phyloP scores from a whole-genome alignment of 2,888 invertebrate species.

The Anorthoa munda region DNA sequence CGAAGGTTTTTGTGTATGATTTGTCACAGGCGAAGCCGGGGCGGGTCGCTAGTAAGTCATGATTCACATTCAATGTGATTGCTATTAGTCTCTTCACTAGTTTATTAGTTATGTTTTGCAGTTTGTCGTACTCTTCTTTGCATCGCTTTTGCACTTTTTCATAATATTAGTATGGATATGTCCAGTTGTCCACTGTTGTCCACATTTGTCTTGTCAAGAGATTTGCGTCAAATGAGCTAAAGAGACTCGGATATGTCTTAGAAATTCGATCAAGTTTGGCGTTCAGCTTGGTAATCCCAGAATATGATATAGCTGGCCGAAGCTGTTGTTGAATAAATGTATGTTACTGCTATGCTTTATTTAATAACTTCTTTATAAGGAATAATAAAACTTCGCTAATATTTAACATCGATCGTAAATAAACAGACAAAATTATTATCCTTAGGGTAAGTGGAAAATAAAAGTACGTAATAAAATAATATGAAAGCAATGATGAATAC shows the following conservation, averaged over 20 bases:
- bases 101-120: background rate
- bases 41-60: too few species aligned
- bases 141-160: background rate
- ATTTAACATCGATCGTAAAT: background rate
- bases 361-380: background rate
- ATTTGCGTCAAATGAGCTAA: background rate
- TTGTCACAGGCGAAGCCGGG: too few species aligned
- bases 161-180: slow-evolving; percentile 9
- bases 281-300: background rate
- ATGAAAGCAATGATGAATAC: slow-evolving; percentile 4
- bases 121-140: background rate
- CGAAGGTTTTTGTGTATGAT: too few species aligned
- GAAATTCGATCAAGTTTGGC: background rate
- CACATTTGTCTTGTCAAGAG: background rate
- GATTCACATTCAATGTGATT: background rate
- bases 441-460: background rate
- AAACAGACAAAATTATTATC: background rate
- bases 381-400: background rate
- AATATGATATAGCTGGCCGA: background rate
- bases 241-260: background rate
- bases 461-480: slow-evolving; percentile 2
- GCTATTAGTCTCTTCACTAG: background rate
- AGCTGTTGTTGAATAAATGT: background rate
- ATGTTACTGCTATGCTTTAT: background rate
- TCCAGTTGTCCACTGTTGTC: background rate